These are phyloP conservation scores for Lottia gigantea DNA, from an alignment of 2,888 invertebrate species.

Conservation along the genomic window DNA sequence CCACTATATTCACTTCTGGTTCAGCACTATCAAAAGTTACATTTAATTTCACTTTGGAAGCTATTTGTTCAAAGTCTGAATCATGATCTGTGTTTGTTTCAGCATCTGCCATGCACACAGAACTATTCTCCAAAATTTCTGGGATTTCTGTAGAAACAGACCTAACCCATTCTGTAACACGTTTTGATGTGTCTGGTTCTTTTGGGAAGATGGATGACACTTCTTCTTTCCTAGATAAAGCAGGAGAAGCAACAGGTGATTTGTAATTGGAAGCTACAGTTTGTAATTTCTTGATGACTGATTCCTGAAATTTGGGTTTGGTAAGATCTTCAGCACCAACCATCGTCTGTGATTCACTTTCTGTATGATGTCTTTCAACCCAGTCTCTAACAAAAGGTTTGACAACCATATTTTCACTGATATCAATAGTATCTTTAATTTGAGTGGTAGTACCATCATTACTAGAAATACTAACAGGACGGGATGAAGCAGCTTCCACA, in stretches of 20 bases:
- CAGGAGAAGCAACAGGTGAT: conserved; percentile 52
- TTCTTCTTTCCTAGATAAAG: conserved; percentile 37
- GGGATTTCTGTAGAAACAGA: conserved; percentile 47
- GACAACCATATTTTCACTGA: conserved; percentile 35
- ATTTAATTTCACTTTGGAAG: conserved; percentile 26
- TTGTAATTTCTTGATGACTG: conserved; percentile 26
- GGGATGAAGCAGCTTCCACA: conserved; percentile 49
- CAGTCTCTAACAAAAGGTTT: conserved; percentile 64
- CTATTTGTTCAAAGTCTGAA: conserved; percentile 40
- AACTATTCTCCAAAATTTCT: conserved; percentile 5
- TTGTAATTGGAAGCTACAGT: conserved; percentile 48
- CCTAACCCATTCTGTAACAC: conserved; percentile 65
- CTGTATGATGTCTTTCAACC: conserved; percentile 56
- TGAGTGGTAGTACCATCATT: conserved; percentile 20
- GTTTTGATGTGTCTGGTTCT: conserved; percentile 47
- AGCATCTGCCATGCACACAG: conserved; percentile 34
- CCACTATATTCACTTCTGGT: conserved; percentile 28
- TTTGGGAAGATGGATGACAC: conserved; percentile 46
- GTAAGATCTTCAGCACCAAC: not conserved
- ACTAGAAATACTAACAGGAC: conserved; percentile 45
- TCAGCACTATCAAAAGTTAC: conserved; percentile 18
- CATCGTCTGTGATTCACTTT: not conserved
- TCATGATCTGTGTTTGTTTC: conserved; percentile 43
- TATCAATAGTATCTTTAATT: conserved; percentile 34
- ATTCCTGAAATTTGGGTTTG: conserved; percentile 15